These are phyloP conservation scores for Pangasius mekongensis DNA, from an alignment of 2,797 vertebrate genomes.

Conservation along the genomic window DNA sequence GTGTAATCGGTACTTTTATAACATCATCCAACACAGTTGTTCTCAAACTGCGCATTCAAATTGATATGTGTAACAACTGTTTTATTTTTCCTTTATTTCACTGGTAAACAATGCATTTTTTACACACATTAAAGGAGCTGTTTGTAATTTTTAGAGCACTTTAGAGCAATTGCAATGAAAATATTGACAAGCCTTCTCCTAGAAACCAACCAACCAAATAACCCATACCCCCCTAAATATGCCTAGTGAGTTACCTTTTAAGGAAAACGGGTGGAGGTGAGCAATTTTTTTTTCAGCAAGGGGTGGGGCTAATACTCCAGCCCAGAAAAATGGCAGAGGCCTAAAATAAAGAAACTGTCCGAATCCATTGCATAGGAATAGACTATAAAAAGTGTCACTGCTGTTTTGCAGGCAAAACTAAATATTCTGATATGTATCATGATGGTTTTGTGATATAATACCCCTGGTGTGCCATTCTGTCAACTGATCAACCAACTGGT, in stretches of 20 bases:
- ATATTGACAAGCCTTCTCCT: background rate
- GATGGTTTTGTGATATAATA: constrained; percentile 7
- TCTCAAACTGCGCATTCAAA: background rate
- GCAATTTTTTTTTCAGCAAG: too few relatives aligned
- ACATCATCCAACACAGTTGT: background rate
- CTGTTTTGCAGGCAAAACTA: background rate
- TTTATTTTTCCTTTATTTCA: background rate
- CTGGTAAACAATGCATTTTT: background rate
- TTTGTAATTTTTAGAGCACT: background rate
- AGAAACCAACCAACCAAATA: background rate
- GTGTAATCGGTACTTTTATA: background rate
- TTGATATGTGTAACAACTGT: background rate
- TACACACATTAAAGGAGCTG: background rate
- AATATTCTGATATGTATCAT: background rate
- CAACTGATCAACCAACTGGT: constrained; percentile 46
- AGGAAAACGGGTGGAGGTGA: background rate
- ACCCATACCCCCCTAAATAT: background rate
- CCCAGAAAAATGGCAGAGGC: background rate
- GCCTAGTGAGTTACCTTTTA: background rate
- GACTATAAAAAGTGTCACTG: background rate
- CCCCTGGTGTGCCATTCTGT: constrained; percentile 13
- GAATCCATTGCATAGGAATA: background rate
- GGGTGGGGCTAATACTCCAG: background rate
- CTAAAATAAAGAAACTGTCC: background rate
- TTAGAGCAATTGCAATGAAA: background rate